Evolutionary conservation across 2,113 vertebrate genomes (phyloP).

Genomic region (Cichladusa arquata): DNA sequence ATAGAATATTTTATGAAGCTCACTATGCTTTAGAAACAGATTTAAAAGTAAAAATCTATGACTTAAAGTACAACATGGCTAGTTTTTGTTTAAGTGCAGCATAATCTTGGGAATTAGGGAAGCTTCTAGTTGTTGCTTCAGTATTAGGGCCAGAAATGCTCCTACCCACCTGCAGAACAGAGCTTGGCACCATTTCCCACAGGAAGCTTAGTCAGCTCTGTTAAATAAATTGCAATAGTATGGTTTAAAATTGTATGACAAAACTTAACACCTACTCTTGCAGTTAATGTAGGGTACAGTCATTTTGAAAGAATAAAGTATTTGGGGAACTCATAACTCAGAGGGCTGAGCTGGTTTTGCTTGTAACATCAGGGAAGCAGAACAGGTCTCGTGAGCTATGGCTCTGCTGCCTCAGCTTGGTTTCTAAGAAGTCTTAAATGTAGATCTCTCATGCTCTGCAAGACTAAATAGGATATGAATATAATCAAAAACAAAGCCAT

Average conservation of each 20-base stretch:
- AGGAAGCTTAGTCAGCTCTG: constrained; percentile 7
- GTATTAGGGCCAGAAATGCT: neutral
- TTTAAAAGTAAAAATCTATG: neutral
- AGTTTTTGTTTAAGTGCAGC: neutral
- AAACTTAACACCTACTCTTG: neutral
- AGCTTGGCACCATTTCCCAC: neutral
- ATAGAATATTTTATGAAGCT: neutral
- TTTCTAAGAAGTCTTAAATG: neutral
- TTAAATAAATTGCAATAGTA: neutral
- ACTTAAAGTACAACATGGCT: neutral
- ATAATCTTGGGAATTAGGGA: neutral
- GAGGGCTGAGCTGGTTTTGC: neutral
- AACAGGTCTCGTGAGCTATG: neutral
- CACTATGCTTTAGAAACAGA: neutral
- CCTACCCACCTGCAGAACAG: neutral
- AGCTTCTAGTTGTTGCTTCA: neutral
- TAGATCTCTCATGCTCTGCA: neutral
- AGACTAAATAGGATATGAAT: neutral
- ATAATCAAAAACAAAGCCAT: neutral
- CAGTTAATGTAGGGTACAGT: neutral
- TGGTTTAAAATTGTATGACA: neutral
- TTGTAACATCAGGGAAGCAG: neutral
- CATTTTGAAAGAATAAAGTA: neutral
- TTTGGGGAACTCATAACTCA: neutral
- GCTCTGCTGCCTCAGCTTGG: neutral